phyloP scores from a whole-genome alignment of 2,113 vertebrate genomes.

The Onychorhynchus coronatus region DNA sequence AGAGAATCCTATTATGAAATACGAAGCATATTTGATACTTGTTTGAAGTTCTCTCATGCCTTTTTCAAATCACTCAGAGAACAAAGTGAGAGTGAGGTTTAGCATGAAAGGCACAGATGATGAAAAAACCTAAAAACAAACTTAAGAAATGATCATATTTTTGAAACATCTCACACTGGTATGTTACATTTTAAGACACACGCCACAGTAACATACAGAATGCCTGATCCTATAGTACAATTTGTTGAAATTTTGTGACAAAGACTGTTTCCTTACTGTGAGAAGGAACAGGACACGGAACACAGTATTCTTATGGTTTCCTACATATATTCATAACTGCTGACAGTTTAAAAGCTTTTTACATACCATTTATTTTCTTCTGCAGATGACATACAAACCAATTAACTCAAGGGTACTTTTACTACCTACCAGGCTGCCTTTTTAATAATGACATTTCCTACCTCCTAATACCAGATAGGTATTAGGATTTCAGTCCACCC shows the following conservation, averaged over 20 bases:
- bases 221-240: not conserved
- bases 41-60: not conserved
- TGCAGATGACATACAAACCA: not conserved
- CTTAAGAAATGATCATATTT: not conserved
- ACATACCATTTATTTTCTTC: not conserved
- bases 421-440: not conserved
- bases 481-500: not conserved
- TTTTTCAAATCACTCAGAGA: not conserved
- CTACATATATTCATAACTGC: not conserved
- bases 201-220: not conserved
- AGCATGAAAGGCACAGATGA: not conserved
- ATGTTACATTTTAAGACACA: not conserved
- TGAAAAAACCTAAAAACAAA: not conserved
- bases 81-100: not conserved
- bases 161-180: not conserved
- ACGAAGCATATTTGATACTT: not conserved
- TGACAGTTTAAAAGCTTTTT: not conserved
- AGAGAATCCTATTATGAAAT: not conserved
- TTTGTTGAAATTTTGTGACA: not conserved
- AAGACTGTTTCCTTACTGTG: not conserved
- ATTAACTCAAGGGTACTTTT: not conserved
- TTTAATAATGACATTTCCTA: not conserved
- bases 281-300: not conserved
- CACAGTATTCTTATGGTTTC: not conserved
- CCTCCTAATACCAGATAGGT: not conserved